These are phyloP conservation scores for Melanotaenia duboulayi DNA, from an alignment of 2,113 vertebrate genomes.

Conservation along the genomic window DNA sequence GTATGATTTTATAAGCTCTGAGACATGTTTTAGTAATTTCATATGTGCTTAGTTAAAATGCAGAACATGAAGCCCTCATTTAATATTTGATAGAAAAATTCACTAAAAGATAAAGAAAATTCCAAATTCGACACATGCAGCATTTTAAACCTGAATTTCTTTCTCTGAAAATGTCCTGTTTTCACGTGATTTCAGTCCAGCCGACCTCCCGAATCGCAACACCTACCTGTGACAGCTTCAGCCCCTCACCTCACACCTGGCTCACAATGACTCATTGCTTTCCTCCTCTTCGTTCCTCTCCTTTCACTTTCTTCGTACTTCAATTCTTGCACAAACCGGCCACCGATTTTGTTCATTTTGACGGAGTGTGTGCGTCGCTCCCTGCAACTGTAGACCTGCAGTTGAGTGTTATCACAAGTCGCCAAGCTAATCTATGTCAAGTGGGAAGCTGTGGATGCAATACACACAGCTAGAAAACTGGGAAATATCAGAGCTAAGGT, in stretches of 20 bases:
- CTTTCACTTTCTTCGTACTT: slow-evolving; percentile 19
- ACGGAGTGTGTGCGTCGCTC: not conserved
- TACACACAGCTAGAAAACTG: slow-evolving; percentile 13
- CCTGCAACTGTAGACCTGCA: slow-evolving; percentile 2
- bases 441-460: slow-evolving; percentile 25
- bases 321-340: not conserved
- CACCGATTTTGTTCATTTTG: not conserved
- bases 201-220: slow-evolving; percentile 14
- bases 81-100: not conserved
- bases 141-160: not conserved
- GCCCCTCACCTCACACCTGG: slow-evolving; percentile 53
- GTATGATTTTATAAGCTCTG: no score
- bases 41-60: no score
- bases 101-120: slow-evolving; percentile 2
- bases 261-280: slow-evolving; percentile 32
- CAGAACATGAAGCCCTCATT: no score
- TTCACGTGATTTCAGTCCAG: slow-evolving; percentile 26
- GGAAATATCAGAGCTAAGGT: not conserved
- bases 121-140: not conserved
- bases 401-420: slow-evolving; percentile 4
- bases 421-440: slow-evolving; percentile 7
- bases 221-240: slow-evolving; percentile 34
- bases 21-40: no score
- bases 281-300: slow-evolving; percentile 16
- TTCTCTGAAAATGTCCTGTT: no score